Evolutionary conservation across 1,140 invertebrate genomes (phyloP), one percentile per base, ranked within the genome.

Genomic region (Ctenoplectra terminalis): DNA sequence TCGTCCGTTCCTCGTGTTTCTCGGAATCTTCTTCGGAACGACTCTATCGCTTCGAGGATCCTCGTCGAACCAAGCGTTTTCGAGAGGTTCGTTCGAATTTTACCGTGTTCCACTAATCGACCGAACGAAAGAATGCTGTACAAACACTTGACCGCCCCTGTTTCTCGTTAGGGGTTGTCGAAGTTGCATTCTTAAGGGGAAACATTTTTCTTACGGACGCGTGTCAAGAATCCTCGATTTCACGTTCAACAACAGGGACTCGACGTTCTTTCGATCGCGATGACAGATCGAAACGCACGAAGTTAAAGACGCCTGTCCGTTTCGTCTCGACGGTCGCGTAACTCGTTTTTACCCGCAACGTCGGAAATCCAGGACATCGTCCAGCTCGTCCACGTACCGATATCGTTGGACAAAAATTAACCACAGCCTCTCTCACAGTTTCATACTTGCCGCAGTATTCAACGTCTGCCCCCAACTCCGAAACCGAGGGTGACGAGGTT

Each of bases 401-500:
- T 37, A 37, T 58, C 56, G 56, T 61, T 46, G 67, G 58, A 37
- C 58, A 17, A 4, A 26, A 70, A 80, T 80, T 73, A 80, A 31
- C 70, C 31, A n/a, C n/a, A 17, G 34, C 6, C 50, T 75, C 75
- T 66, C 61, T 60, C 48, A 31, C 50, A 29, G 61, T 67, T 75
- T 60, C 67, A 50, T 40, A 60, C 50, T 75, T 46, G 17, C 29
- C 52, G 31, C 72, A 17, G 29, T 7, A 50, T 20, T n/a, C 69
- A 20, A 23, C 15, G 4, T 9, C 9, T 17, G 1, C 26, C 34
- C 34, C 4, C 40, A 1, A 1, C 26, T 13, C 9, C 26, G 5
- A 5, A n/a, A n/a, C n/a, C 9, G 31, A 7, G 5, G n/a, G 43
- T 3, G 69, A 50, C 64, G 78, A 52, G 23, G 71, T 86, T 89